A percentile compares a stretch with the other conserved stretches of the same genome.
Conservation (phyloP, 1,140 invertebrate genomes). For the Onthophagus taurus region DNA sequence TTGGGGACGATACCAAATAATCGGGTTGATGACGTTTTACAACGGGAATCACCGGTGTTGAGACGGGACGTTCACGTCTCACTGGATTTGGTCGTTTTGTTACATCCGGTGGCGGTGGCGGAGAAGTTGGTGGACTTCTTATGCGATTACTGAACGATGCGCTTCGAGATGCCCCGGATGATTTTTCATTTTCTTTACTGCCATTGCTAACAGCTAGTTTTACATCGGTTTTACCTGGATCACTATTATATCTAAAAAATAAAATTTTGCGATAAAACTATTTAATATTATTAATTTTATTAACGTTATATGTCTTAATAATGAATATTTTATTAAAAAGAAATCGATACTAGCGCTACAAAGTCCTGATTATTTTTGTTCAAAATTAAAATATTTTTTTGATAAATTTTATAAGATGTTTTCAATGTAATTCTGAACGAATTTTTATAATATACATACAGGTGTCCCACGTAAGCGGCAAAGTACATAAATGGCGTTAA, state of each 20-base stretch:
- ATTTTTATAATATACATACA: too few relatives aligned
- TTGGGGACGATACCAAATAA: constrained; percentile 4
- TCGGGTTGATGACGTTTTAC: constrained; percentile 26
- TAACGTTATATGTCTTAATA: too few relatives aligned
- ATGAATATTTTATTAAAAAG: too few relatives aligned
- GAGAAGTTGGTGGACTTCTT: constrained; percentile 42
- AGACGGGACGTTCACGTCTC: constrained; percentile 31
- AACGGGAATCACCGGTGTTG: constrained; percentile 27
- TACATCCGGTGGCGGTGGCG: constrained; percentile 43
- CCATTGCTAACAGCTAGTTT: constrained; percentile 29
- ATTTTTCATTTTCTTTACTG: constrained; percentile 37
- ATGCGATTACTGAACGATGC: constrained; percentile 37
- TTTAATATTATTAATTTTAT: too few relatives aligned
- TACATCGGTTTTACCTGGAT: constrained; percentile 44
- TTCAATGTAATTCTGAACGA: too few relatives aligned
- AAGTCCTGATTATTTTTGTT: too few relatives aligned
- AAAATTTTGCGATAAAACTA: too few relatives aligned
- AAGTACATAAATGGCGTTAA: too few relatives aligned
- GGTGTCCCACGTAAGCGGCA: too few relatives aligned
- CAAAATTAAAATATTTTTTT: too few relatives aligned
- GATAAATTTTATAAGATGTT: too few relatives aligned
- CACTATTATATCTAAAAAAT: constrained; percentile 54
- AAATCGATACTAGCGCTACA: too few relatives aligned
- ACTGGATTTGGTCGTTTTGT: constrained; percentile 30
- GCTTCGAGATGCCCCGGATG: constrained; percentile 35